Conservation (phyloP, 2,888 invertebrate genomes). For the Chrysina gloriosa region DNA sequence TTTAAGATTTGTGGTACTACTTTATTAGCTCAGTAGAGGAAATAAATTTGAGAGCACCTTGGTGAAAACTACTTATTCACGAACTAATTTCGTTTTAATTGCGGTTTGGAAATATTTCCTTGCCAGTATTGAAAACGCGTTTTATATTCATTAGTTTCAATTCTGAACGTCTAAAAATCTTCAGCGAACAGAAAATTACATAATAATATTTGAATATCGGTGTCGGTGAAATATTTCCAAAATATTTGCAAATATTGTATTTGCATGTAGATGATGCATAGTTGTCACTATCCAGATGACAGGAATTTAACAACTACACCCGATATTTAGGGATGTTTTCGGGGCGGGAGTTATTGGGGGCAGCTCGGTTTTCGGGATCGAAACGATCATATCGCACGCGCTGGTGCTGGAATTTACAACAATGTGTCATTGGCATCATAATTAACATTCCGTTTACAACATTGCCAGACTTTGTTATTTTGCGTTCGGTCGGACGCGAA, state of each 20-base stretch:
- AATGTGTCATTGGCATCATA: constrained; percentile 62
- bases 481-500: constrained; percentile 35
- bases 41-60: no score
- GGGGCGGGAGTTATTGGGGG: constrained; percentile 48
- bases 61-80: no score
- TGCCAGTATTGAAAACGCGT: no score
- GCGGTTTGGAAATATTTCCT: no score
- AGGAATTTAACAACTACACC: constrained; percentile 45
- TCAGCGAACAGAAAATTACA: neutral
- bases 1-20: no score
- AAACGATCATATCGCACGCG: constrained; percentile 57
- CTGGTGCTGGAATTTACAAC: constrained; percentile 60
- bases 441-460: constrained; percentile 62
- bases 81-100: no score
- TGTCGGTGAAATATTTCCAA: constrained; percentile 33
- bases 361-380: constrained; percentile 49
- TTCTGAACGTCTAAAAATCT: neutral
- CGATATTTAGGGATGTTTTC: constrained; percentile 50
- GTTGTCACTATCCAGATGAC: constrained; percentile 45
- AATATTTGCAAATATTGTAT: constrained; percentile 44
- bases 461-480: constrained; percentile 56
- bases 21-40: no score
- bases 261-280: constrained; percentile 41
- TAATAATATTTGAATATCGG: constrained; percentile 20
- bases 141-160: no score